These are phyloP conservation scores for Rambutsinella grinnellia DNA, from an alignment of 2,888 invertebrate genomes.

Conservation along the genomic window DNA sequence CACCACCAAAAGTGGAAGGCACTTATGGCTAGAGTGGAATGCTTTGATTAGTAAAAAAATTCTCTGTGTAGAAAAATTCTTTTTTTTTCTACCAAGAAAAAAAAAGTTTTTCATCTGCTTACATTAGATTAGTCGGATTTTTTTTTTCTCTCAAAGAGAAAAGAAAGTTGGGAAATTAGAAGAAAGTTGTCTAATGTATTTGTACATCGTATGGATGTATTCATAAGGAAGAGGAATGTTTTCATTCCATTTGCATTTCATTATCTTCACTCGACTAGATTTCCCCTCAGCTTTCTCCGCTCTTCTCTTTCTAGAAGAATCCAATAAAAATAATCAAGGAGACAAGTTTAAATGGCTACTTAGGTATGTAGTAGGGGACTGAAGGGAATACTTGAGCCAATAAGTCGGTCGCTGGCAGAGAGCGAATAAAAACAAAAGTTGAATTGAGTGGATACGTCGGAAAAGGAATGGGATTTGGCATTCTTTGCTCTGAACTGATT, in stretches of 20 bases:
- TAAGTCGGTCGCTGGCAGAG: neutral
- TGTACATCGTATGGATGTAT: neutral
- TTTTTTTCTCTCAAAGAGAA: neutral
- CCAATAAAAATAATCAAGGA: neutral
- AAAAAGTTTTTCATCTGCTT: neutral
- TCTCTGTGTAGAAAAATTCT: neutral
- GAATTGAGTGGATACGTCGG: neutral
- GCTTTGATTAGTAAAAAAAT: neutral
- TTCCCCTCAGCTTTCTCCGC: too few relatives aligned
- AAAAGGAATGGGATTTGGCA: neutral
- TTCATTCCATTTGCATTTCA: neutral
- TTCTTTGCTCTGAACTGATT: too few relatives aligned
- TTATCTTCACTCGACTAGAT: neutral
- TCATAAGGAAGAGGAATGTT: neutral
- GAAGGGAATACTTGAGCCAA: neutral
- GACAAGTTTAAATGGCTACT: slow-evolving; percentile 17
- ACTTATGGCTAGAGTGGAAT: too few relatives aligned
- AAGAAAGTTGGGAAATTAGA: neutral
- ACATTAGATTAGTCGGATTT: neutral
- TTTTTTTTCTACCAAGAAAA: neutral
- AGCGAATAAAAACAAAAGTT: neutral
- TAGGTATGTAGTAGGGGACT: slow-evolving; percentile 2
- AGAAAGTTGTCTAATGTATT: neutral
- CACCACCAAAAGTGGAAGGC: too few relatives aligned
- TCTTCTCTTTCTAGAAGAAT: neutral